Base-by-base conservation (phyloP, 1,140 invertebrate genomes). In the Achroia grisella region DNA sequence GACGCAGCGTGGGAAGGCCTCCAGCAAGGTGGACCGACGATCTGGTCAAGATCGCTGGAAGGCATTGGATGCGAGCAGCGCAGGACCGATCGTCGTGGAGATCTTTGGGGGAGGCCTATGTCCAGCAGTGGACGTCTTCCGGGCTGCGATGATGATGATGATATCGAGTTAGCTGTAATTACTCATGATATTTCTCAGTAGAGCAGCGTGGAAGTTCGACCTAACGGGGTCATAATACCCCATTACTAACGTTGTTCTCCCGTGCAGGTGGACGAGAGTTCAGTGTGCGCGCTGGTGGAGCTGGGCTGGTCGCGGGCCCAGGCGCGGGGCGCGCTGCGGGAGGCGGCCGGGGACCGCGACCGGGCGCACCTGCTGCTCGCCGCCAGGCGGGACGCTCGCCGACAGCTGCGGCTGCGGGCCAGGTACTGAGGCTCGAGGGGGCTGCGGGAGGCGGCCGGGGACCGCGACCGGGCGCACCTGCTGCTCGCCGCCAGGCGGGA, bases 281-380 rank as follows among this genome's bases (percentile, higher is more conserved):
- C 67, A 4, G 56, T 84, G 11, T 27, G 51, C 11, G 39, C 57
- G 0, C 54, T 85, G 12, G 58, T 76, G 61, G 75, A 80, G 56
- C 43, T 78, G 81, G 91, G 91, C n/a, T 94, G 90, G 77, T 86
- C 87, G 1, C 56, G 82, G 1, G 75, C 78, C 4, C 92, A 93
- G 66, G 89, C 92, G 1, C 83, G 92, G 12, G 68, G 91, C 12
- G 92, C 88, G 0, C 79, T 95, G 41, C 77, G 93, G 28, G 90
- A 90, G 2, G 87, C 87, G 34, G 65, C 71, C 13, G 91, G 90
- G 0, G 82, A 90, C 72, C 63, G 92, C 0, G 86, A 90, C 44
- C 61, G 57, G 3, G 92, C 93, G 1, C 88, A 92, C 8, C 87
- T 88, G 48, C 86, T 91, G 64, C 72, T 89, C 29, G 58, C 62